Conservation (phyloP, 2,113 vertebrate species). For the Girardinichthys multiradiatus region DNA sequence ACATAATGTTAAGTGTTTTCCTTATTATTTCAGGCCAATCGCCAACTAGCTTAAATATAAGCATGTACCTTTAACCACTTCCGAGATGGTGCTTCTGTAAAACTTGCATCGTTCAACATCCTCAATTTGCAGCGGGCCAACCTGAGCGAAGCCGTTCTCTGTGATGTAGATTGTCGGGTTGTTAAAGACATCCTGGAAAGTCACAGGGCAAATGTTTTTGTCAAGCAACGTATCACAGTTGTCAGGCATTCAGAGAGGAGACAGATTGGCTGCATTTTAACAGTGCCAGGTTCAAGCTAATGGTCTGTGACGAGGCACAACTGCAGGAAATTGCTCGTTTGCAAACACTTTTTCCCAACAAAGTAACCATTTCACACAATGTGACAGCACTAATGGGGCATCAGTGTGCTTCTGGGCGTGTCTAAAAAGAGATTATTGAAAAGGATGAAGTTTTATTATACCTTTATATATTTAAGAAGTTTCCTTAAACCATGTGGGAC, state of each 20-base stretch:
- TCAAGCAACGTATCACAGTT: conserved; percentile 65
- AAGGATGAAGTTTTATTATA: conserved; percentile 46
- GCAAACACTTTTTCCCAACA: conserved; percentile 66
- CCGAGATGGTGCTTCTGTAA: conserved; percentile 84
- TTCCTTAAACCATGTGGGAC: conserved; percentile 79
- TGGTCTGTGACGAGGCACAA: conserved; percentile 73
- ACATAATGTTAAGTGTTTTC: neutral
- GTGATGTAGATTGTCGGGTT: conserved; percentile 89
- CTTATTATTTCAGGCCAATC: neutral
- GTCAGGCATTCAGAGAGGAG: conserved; percentile 55
- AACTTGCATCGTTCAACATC: conserved; percentile 78
- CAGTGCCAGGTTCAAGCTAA: conserved; percentile 63
- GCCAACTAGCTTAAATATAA: too few species aligned
- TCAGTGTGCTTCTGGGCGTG: conserved; percentile 68
- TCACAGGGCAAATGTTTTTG: conserved; percentile 52
- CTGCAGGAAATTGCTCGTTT: conserved; percentile 74
- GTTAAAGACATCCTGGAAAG: conserved; percentile 84
- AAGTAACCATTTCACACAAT: conserved; percentile 71
- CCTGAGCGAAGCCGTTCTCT: conserved; percentile 87
- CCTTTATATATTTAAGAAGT: conserved; percentile 84
- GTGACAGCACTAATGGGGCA: conserved; percentile 74
- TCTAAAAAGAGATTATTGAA: conserved; percentile 64
- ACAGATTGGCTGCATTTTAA: conserved; percentile 61
- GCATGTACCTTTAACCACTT: conserved; percentile 86
- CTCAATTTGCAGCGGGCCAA: conserved; percentile 80